These are phyloP conservation scores for Callyntrura guangdongensis DNA, from an alignment of 2,888 invertebrate species.

Conservation along the genomic window DNA sequence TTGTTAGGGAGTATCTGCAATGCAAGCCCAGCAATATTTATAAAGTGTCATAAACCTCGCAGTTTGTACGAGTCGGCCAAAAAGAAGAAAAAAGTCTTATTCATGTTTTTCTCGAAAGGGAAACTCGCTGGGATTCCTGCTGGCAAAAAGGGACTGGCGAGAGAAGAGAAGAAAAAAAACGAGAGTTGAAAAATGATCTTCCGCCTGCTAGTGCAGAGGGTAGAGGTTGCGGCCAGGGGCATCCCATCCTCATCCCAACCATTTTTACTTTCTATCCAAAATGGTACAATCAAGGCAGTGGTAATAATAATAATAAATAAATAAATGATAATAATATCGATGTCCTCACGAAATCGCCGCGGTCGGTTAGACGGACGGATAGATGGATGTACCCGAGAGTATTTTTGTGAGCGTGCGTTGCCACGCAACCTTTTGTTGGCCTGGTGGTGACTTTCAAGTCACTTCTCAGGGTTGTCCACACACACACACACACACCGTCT, in stretches of 20 bases:
- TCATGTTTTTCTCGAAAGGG: constrained; percentile 45
- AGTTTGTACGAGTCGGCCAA: background rate
- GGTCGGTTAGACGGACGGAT: no score
- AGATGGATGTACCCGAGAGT: no score
- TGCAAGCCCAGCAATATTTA: background rate
- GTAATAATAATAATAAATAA: no score
- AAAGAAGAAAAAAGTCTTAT: constrained; percentile 16
- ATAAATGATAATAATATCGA: no score
- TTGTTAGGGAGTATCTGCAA: background rate
- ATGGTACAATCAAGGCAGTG: background rate
- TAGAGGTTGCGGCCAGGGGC: background rate
- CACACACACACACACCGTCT: no score
- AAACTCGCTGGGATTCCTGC: background rate
- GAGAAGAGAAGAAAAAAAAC: background rate
- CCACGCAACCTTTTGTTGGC: no score
- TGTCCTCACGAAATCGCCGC: no score
- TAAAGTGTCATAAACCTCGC: constrained; percentile 23
- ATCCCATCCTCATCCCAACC: constrained; percentile 7
- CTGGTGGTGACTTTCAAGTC: no score
- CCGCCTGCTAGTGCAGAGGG: background rate
- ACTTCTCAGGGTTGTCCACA: no score
- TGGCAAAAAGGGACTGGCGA: background rate
- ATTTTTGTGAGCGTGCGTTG: no score
- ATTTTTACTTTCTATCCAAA: constrained; percentile 47
- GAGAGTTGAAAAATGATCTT: background rate